Percentiles rank a stretch among this genome's conserved stretches.
These are phyloP conservation scores for Xiphophorus birchmanni DNA, from an alignment of 2,797 vertebrate species.

Conservation along the genomic window DNA sequence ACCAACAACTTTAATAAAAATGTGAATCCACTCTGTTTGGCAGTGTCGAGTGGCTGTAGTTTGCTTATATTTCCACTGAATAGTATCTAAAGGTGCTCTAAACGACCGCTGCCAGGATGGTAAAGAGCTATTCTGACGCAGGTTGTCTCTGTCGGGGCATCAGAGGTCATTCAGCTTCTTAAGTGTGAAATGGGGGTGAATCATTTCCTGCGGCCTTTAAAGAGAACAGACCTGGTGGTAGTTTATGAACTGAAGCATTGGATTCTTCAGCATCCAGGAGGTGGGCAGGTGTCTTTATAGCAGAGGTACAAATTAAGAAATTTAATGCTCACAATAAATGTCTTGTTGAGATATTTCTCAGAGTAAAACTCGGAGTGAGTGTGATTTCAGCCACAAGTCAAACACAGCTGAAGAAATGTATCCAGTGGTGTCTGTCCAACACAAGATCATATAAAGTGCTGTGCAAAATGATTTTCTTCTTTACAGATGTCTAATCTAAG, in stretches of 20 bases:
- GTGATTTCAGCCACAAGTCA: not conserved
- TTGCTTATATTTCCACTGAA: not conserved
- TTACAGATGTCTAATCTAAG: not conserved
- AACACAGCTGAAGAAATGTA: no score
- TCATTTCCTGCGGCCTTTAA: not conserved
- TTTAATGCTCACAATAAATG: not conserved
- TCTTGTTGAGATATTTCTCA: not conserved
- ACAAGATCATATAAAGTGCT: no score
- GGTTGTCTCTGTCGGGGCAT: not conserved
- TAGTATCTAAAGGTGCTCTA: not conserved
- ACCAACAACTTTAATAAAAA: not conserved
- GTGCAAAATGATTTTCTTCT: not conserved
- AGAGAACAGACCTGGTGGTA: not conserved
- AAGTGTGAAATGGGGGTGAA: not conserved
- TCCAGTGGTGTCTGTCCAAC: not conserved
- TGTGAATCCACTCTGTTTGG: not conserved
- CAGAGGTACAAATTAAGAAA: not conserved
- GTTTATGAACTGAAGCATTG: not conserved
- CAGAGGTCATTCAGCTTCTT: not conserved
- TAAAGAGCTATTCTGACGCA: not conserved
- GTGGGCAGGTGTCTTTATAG: not conserved
- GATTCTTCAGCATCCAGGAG: not conserved
- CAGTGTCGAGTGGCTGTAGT: not conserved
- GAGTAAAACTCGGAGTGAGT: not conserved
- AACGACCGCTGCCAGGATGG: not conserved